A percentile compares a stretch with the other conserved stretches of the same genome.
Conservation (phyloP, 2,113 vertebrate species). For the Seriola rivoliana region DNA sequence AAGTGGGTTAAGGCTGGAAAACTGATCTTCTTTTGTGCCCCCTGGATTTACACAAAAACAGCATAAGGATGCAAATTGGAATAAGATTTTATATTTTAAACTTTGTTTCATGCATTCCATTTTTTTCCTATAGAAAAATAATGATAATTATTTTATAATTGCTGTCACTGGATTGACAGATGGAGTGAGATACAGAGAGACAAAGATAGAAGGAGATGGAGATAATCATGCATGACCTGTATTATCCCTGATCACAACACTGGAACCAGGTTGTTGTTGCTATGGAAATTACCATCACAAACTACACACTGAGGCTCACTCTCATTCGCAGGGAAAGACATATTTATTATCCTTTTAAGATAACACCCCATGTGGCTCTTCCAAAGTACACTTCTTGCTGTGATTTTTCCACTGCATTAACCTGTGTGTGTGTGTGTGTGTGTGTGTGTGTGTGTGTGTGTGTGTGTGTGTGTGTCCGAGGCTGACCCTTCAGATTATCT, state of each 20-base stretch:
- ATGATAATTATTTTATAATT: slow-evolving; percentile 1
- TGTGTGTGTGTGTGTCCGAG: neutral
- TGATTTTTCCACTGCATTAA: slow-evolving; percentile 44
- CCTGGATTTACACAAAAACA: neutral
- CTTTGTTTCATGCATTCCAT: neutral
- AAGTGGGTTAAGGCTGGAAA: slow-evolving; percentile 12
- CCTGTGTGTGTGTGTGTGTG: slow-evolving; percentile 17
- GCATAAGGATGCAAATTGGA: neutral
- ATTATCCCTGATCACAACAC: slow-evolving; percentile 42
- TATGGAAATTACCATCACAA: slow-evolving; percentile 57
- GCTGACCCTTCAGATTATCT: slow-evolving; percentile 66
- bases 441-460: slow-evolving; percentile 15
- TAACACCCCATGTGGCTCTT: slow-evolving; percentile 38
- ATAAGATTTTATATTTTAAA: neutral
- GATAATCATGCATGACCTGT: slow-evolving; percentile 38
- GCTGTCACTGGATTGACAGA: slow-evolving; percentile 40
- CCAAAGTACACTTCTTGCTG: slow-evolving; percentile 43
- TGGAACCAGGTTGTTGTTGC: slow-evolving; percentile 57
- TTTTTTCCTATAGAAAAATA: neutral
- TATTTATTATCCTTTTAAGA: slow-evolving; percentile 65
- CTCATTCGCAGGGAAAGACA: slow-evolving; percentile 43
- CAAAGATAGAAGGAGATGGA: slow-evolving; percentile 43
- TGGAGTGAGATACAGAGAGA: slow-evolving; percentile 43
- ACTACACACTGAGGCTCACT: slow-evolving; percentile 32
- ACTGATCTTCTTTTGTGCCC: neutral